These are phyloP conservation scores for Cettia cetti DNA, from an alignment of 2,113 vertebrate species.

Conservation along the genomic window DNA sequence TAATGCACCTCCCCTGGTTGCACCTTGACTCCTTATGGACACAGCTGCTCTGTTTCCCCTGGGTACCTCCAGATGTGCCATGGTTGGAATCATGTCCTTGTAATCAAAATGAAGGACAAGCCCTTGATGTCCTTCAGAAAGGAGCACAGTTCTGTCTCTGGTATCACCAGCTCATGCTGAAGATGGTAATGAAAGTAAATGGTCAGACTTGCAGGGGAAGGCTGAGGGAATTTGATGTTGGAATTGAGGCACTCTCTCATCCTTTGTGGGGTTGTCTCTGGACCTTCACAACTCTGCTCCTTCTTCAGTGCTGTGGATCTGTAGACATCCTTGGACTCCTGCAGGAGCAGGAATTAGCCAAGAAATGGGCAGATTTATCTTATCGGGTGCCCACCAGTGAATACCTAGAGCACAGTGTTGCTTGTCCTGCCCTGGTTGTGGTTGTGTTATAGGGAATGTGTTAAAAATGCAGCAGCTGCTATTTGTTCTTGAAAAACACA, in stretches of 20 bases:
- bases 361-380: background rate
- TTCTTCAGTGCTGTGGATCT: background rate
- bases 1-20: fast-evolving
- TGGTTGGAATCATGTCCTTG: background rate
- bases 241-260: background rate
- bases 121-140: background rate
- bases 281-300: background rate
- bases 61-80: fast-evolving
- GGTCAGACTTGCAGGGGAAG: background rate
- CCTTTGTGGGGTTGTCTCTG: background rate
- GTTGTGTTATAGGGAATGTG: background rate
- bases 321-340: background rate
- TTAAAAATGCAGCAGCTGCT: background rate
- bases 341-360: background rate
- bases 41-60: background rate
- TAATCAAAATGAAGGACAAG: background rate
- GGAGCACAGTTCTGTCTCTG: background rate
- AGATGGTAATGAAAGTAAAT: background rate
- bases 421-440: background rate
- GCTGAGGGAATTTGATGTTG: background rate
- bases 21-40: fast-evolving
- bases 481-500: background rate
- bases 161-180: background rate
- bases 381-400: background rate
- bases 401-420: background rate